Evolutionary conservation across 2,797 vertebrate species (phyloP), one percentile per base, ranked within the genome.

Genomic region (Cossypha dichroa): DNA sequence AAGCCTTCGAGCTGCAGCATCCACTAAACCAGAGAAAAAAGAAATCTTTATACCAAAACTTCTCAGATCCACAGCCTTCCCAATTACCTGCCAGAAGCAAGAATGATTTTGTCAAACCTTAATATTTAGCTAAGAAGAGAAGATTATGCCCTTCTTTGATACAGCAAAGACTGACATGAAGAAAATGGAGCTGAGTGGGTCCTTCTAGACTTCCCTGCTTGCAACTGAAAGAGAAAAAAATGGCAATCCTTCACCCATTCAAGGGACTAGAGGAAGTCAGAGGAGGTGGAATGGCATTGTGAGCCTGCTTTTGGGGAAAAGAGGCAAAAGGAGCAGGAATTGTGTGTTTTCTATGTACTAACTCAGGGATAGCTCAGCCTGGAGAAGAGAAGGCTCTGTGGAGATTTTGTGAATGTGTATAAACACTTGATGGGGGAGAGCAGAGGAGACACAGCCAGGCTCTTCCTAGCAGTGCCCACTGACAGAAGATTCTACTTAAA

Each of bases 121-220:
- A 64, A 21, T 43, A 64, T 13, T 84, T 68, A 1, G 10, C 25
- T 67, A 5, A 16, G 55, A 9, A 21, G 31, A 19, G 28, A 72
- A 84, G 29, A 72, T 40, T 74, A 40, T 54, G 54, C 14, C 38
- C 34, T 60, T 72, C 17, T 20, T 45, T 49, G 38, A 41, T 19
- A 52, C 2, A 74, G 49, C 16, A 55, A 76, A 77, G 52, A 59
- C 4, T 33, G 31, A 45, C 26, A 46, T 15, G 31, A 34, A 43
- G 21, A 52, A 8, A 0, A 0, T 9, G 34, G 64, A 2, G 11
- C 34, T 56, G 41, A 76, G 54, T 2, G 17, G n/a, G 23, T 88
- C n/a, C 29, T 73, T 76, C 11, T 19, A 20, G 33, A 58, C 11
- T 33, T 62, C 8, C 38, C 31, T 63, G 7, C 21, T 62, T 54